These are phyloP conservation scores for Strigamia transsilvanica DNA, from an alignment of 2,888 invertebrate species.

Conservation along the genomic window DNA sequence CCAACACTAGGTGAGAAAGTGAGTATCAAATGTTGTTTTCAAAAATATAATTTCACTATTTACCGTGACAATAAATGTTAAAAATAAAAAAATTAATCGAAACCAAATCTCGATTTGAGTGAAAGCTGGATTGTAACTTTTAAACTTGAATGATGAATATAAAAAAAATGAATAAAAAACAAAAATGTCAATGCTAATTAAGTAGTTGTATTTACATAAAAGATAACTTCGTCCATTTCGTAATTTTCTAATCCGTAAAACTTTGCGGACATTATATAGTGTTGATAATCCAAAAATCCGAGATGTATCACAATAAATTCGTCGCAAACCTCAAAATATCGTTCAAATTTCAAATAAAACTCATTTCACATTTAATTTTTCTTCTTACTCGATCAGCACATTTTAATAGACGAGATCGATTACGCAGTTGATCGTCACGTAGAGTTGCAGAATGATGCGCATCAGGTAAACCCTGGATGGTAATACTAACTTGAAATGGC, in stretches of 20 bases:
- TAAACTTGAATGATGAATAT: constrained; percentile 76
- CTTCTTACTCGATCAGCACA: constrained; percentile 39
- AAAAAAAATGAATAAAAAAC: constrained; percentile 53
- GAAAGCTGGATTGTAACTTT: constrained; percentile 94
- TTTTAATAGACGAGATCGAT: constrained; percentile 80
- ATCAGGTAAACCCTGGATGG: constrained; percentile 80
- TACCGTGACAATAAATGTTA: constrained; percentile 87
- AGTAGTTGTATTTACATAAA: constrained; percentile 58
- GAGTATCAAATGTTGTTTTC: not conserved
- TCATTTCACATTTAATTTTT: not conserved
- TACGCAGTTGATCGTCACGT: constrained; percentile 72
- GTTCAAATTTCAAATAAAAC: not conserved
- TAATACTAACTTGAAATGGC: constrained; percentile 84
- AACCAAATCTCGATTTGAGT: constrained; percentile 98
- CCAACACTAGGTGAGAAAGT: constrained; percentile 78
- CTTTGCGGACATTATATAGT: constrained; percentile 83
- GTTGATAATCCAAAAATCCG: constrained; percentile 86
- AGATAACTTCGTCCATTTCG: constrained; percentile 77
- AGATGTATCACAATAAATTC: constrained; percentile 89
- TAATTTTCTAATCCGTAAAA: constrained; percentile 88
- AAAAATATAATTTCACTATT: constrained; percentile 63
- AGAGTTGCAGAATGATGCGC: constrained; percentile 78
- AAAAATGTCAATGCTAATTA: not conserved
- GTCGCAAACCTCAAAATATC: constrained; percentile 71
- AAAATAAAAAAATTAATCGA: constrained; percentile 87